phyloP scores from a whole-genome alignment of 2,113 vertebrate species.

The Zapus hudsonius region DNA sequence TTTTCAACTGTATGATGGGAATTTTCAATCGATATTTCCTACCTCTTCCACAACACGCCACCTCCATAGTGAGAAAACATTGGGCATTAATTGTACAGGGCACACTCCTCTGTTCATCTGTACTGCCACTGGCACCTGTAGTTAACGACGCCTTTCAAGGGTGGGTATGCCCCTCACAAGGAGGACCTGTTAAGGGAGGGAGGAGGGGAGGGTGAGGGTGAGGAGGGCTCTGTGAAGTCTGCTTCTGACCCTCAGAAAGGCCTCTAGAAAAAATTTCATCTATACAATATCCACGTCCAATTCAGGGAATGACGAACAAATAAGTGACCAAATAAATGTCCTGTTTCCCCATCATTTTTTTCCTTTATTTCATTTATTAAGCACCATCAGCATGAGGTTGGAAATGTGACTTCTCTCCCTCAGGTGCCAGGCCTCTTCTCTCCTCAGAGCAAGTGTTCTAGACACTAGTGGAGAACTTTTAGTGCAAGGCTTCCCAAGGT shows the following conservation, averaged over 20 bases:
- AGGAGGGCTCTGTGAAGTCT: neutral
- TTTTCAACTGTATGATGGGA: neutral
- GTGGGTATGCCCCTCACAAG: rapidly evolving
- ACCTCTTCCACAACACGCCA: neutral
- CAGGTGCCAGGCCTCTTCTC: neutral
- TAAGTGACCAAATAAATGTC: neutral
- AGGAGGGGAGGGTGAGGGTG: no score
- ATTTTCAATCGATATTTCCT: neutral
- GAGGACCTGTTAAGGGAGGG: rapidly evolving
- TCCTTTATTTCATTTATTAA: neutral
- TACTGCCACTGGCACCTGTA: rapidly evolving
- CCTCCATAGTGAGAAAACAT: neutral
- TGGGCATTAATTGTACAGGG: neutral
- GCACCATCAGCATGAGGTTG: rapidly evolving
- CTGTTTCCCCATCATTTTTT: neutral
- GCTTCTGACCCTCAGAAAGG: neutral
- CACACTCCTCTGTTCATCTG: rapidly evolving
- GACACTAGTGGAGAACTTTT: rapidly evolving
- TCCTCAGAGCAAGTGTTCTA: neutral
- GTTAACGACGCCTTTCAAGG: no score
- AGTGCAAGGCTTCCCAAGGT: no score
- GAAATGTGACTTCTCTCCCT: rapidly evolving
- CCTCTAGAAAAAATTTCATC: neutral
- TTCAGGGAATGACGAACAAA: neutral
- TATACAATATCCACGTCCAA: neutral